Percentiles rank a stretch among this genome's conserved stretches.
phyloP scores from a whole-genome alignment of 2,797 vertebrate genomes.

The Philypnodon macrostomus region DNA sequence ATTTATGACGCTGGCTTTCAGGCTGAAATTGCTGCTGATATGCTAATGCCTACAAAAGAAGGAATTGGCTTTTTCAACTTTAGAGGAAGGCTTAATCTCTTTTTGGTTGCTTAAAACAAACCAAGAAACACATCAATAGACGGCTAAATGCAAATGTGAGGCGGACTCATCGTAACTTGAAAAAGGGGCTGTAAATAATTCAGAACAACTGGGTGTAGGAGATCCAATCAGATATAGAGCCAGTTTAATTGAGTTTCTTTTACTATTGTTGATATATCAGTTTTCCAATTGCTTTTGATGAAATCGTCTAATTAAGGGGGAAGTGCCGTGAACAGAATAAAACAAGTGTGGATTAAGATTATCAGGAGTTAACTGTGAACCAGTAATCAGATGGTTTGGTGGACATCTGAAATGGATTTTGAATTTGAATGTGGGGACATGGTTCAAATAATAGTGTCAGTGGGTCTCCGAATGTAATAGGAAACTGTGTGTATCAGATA shows the following conservation, averaged over 20 bases:
- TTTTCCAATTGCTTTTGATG: slow-evolving; percentile 18
- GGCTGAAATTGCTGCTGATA: slow-evolving; percentile 33
- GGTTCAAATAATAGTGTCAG: background rate
- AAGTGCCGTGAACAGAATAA: slow-evolving; percentile 18
- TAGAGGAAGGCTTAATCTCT: slow-evolving; percentile 8
- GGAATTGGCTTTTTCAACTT: slow-evolving; percentile 16
- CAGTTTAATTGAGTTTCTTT: slow-evolving; percentile 14
- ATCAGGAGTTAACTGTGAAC: slow-evolving; percentile 8
- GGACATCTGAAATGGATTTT: slow-evolving; percentile 1
- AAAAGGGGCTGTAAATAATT: slow-evolving; percentile 7
- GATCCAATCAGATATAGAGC: slow-evolving; percentile 2
- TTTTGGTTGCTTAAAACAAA: too few species aligned
- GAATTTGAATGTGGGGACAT: background rate
- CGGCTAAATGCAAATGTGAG: slow-evolving; percentile 10
- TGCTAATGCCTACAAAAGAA: slow-evolving; percentile 26
- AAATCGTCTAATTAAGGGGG: slow-evolving; percentile 23
- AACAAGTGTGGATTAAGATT: slow-evolving; percentile 5
- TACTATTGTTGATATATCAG: background rate
- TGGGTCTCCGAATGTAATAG: too few species aligned
- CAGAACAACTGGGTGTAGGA: background rate
- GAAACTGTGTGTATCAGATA: background rate
- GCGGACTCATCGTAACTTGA: too few species aligned
- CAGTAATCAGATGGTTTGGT: slow-evolving; percentile 4
- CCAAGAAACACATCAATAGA: slow-evolving; percentile 4
- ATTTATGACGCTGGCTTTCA: slow-evolving; percentile 12